Percentiles rank a stretch among this genome's conserved stretches.
Conservation (phyloP, 2,113 vertebrate species). For the Antechinus stuartii region DNA sequence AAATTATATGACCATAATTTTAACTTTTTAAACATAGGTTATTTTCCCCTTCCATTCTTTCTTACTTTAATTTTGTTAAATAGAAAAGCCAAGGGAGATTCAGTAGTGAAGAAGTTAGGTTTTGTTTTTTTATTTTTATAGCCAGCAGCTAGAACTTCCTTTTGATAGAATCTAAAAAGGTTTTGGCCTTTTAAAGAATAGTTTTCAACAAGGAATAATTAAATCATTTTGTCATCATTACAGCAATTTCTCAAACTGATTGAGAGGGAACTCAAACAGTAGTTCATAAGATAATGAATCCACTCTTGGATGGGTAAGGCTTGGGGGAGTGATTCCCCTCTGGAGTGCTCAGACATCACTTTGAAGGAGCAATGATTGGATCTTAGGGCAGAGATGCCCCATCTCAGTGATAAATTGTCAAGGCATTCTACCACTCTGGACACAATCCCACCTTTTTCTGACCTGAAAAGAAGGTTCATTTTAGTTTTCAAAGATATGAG, state of each 20-base stretch:
- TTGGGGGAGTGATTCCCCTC: too few relatives aligned
- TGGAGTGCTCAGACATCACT: too few relatives aligned
- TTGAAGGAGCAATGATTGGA: too few relatives aligned
- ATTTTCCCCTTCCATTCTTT: not conserved
- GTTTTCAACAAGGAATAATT: not conserved
- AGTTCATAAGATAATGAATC: not conserved
- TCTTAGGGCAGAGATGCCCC: too few relatives aligned
- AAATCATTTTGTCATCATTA: not conserved
- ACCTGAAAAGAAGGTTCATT: too few relatives aligned
- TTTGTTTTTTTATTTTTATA: too few relatives aligned
- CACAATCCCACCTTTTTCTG: too few relatives aligned
- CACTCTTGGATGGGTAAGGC: not conserved
- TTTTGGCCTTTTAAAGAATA: not conserved
- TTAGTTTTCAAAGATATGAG: too few relatives aligned
- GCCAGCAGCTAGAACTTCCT: too few relatives aligned
- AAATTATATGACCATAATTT: not conserved
- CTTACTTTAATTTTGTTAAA: not conserved
- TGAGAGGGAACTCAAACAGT: not conserved
- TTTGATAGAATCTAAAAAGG: too few relatives aligned
- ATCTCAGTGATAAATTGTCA: too few relatives aligned
- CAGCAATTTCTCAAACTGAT: not conserved
- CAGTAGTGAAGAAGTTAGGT: not conserved
- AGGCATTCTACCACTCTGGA: too few relatives aligned
- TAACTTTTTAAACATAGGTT: not conserved
- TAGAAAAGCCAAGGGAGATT: not conserved